Base-by-base conservation (phyloP, 1,140 invertebrate species). In the Callitettix versicolor region DNA sequence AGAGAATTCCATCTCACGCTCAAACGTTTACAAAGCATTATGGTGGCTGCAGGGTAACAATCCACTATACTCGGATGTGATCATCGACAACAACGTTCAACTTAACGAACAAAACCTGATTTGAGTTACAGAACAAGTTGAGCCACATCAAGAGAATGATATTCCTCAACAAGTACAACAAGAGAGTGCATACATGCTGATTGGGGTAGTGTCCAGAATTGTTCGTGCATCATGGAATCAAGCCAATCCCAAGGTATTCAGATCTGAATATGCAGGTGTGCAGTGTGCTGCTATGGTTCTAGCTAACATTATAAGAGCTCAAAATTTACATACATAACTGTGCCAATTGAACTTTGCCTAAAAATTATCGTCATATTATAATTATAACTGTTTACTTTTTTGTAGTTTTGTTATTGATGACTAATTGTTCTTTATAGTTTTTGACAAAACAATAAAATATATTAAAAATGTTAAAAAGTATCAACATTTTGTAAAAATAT, bases 241-340 rank as follows among this genome's bases (percentile, higher is more conserved):
- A 40, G 38, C 3, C 3, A 17, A 40, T 14, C 3, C 3, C 14
- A 14, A 40, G 3, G 14, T 53, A 43, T 53, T 43, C 15, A 43
- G 3, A 22, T 53, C 20, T 20, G 34, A 38, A 5, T 43, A 11
- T 43, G 52, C 52, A 34, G 40, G 52, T 15, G 22, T 53, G 21
- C 52, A 53, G 26, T 53, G 52, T 18, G 6, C 38, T 53, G 18
- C 40, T 11, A 53, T 53, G 52, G 52, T 26, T 4, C 24, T 53
- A 14, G 52, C 24, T 22, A 53, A 53, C 40, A 53, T 53, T 44
- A 14, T 53, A 40, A 53, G 52, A 33, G 52, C 52, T 42, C n/a
- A n/a, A n/a, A n/a, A n/a, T n/a, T n/a, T n/a, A n/a, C n/a, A n/a
- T n/a, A n/a, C n/a, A n/a, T n/a, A n/a, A n/a, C n/a, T n/a, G n/a